Conservation (phyloP, 2,113 vertebrate genomes). For the Otis tarda region DNA sequence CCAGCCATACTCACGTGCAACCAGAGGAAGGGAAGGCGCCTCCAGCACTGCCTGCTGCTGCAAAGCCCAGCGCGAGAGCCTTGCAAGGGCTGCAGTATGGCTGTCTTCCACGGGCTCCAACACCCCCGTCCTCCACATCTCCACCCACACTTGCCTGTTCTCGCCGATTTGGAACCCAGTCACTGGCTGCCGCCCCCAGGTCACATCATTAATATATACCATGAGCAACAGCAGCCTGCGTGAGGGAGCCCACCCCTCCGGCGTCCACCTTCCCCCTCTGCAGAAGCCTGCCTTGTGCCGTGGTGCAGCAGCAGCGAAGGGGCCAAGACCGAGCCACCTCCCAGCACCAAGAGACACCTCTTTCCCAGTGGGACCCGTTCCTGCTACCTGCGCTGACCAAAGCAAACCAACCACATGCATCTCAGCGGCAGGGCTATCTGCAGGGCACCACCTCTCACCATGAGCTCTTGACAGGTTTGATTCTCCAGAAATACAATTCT, state of each 20-base stretch:
- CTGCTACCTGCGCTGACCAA: background rate
- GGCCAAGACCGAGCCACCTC: background rate
- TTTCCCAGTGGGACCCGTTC: background rate
- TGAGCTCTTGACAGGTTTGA: background rate
- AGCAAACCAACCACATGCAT: background rate
- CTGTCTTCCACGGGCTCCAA: background rate
- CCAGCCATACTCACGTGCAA: accelerated
- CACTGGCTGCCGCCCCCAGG: background rate
- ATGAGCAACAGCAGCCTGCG: background rate
- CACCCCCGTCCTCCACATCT: background rate
- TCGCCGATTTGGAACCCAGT: accelerated
- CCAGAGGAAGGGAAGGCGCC: background rate
- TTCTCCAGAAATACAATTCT: background rate
- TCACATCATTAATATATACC: background rate
- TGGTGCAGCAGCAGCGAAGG: background rate
- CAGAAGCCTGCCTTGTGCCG: accelerated
- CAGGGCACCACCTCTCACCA: accelerated
- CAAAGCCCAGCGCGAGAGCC: background rate
- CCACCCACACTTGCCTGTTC: background rate
- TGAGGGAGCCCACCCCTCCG: background rate
- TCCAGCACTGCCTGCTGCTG: accelerated
- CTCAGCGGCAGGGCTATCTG: background rate
- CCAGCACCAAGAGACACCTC: background rate
- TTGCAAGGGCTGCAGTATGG: background rate
- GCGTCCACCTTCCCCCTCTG: accelerated